A percentile compares a stretch with the other conserved stretches of the same genome.
Evolutionary conservation across 2,797 vertebrate species (phyloP).

Genomic region (Crypturellus tataupa): DNA sequence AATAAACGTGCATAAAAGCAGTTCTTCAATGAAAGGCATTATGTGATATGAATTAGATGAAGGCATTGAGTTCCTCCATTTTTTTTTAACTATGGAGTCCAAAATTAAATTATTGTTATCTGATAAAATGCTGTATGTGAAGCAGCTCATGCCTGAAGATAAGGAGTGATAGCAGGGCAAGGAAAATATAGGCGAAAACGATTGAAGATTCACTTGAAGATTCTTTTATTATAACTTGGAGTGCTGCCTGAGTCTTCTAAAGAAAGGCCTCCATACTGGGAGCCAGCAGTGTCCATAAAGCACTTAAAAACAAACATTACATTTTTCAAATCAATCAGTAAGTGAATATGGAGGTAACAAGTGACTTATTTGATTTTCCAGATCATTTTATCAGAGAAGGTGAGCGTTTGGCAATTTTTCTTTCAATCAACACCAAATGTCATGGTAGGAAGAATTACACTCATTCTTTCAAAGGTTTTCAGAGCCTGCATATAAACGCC

Average conservation of each 20-base stretch:
- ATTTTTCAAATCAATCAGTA: neutral
- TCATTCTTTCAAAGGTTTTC: neutral
- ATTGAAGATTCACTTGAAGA: no score
- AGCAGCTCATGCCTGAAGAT: neutral
- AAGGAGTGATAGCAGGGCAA: neutral
- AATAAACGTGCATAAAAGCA: constrained; percentile 53
- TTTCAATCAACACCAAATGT: neutral
- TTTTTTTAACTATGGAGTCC: neutral
- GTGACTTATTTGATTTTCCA: neutral
- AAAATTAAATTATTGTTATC: constrained; percentile 40
- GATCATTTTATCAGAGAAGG: neutral
- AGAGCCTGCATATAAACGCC: neutral
- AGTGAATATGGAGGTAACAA: neutral
- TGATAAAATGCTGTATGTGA: neutral
- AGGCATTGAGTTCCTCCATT: neutral
- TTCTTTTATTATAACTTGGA: neutral
- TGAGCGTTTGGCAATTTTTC: neutral
- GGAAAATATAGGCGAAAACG: neutral
- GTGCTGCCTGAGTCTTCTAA: neutral
- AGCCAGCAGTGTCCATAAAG: neutral
- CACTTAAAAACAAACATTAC: neutral
- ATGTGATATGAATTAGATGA: constrained; percentile 55
- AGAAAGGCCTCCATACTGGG: neutral
- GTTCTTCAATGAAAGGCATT: constrained; percentile 44
- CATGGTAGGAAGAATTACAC: neutral